Conservation (phyloP, 1,140 invertebrate species). For the Drosophila lacertosa region DNA sequence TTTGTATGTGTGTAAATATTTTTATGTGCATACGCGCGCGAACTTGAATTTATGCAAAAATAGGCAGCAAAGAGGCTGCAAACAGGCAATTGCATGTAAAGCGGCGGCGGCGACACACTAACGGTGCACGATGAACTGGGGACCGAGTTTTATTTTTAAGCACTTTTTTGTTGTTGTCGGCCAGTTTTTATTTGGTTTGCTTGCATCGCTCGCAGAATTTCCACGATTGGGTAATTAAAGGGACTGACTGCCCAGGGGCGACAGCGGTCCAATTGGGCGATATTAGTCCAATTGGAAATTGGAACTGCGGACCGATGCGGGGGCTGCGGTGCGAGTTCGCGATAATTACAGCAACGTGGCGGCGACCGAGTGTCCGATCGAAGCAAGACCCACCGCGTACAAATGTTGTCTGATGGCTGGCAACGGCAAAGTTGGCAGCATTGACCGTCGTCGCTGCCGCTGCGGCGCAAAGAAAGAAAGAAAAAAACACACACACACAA, state of each 20-base stretch:
- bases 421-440: slow-evolving; percentile 77
- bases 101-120: slow-evolving; percentile 33
- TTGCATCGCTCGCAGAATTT: slow-evolving; percentile 9
- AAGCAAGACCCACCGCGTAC: slow-evolving; percentile 80
- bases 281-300: slow-evolving; percentile 37
- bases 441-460: slow-evolving; percentile 72
- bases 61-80: slow-evolving; percentile 24
- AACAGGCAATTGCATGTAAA: slow-evolving; percentile 34
- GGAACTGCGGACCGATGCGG: too few species aligned
- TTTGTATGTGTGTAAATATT: slow-evolving; percentile 22
- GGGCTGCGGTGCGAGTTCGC: slow-evolving; percentile 30
- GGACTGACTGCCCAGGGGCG: slow-evolving; percentile 8
- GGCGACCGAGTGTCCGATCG: slow-evolving; percentile 68
- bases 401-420: slow-evolving; percentile 81
- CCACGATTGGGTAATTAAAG: slow-evolving; percentile 44
- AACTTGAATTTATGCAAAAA: slow-evolving; percentile 52
- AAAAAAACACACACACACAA: slow-evolving; percentile 52
- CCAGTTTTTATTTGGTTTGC: slow-evolving; percentile 48
- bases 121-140: slow-evolving; percentile 23
- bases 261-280: slow-evolving; percentile 17
- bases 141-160: slow-evolving; percentile 60
- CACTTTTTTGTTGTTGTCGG: slow-evolving; percentile 45
- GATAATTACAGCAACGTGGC: slow-evolving; percentile 54
- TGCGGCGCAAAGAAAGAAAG: slow-evolving; percentile 49
- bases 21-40: slow-evolving; percentile 39